Evolutionary conservation across 2,888 invertebrate species (phyloP).

Genomic region (Cryptophagus acutangulus): DNA sequence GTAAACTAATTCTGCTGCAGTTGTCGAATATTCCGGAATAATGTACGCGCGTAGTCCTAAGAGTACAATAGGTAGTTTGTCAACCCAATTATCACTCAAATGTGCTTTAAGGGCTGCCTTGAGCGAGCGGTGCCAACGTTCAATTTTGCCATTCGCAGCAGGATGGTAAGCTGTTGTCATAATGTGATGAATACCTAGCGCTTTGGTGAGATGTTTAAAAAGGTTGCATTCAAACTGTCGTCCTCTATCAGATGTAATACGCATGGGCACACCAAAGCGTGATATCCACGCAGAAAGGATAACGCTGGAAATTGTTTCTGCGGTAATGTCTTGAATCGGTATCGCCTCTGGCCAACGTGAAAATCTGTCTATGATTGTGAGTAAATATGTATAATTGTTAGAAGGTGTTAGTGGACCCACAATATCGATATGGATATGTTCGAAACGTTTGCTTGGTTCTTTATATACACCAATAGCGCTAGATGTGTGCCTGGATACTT

Average conservation of each 20-base stretch:
- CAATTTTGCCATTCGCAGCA: slow-evolving; percentile 18
- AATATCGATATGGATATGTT: slow-evolving; percentile 16
- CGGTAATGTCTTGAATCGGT: slow-evolving; percentile 9
- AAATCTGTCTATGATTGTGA: slow-evolving; percentile 21
- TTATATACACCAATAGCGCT: slow-evolving; percentile 28
- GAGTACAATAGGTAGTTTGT: slow-evolving; percentile 13
- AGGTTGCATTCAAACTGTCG: slow-evolving; percentile 2
- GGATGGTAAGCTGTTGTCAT: slow-evolving; percentile 23
- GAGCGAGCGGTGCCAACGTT: slow-evolving; percentile 18
- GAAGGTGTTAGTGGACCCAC: slow-evolving; percentile 19
- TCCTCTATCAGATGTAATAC: slow-evolving; percentile 20
- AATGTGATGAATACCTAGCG: slow-evolving; percentile 14
- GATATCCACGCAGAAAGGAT: too few species aligned
- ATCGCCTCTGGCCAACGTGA: slow-evolving; percentile 23
- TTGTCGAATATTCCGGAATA: slow-evolving; percentile 3
- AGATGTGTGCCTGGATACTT: slow-evolving; percentile 34
- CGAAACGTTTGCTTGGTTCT: slow-evolving; percentile 20
- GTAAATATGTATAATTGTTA: slow-evolving; percentile 12
- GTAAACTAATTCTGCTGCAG: slow-evolving; percentile 34
- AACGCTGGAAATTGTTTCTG: slow-evolving; percentile 1
- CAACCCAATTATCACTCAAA: slow-evolving; percentile 14
- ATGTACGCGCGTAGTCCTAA: slow-evolving; percentile 7
- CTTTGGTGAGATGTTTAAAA: not conserved
- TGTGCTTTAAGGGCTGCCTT: slow-evolving; percentile 9
- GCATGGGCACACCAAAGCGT: slow-evolving; percentile 4